phyloP scores from a whole-genome alignment of 2,888 invertebrate species.

The Argyresthia goedartella region DNA sequence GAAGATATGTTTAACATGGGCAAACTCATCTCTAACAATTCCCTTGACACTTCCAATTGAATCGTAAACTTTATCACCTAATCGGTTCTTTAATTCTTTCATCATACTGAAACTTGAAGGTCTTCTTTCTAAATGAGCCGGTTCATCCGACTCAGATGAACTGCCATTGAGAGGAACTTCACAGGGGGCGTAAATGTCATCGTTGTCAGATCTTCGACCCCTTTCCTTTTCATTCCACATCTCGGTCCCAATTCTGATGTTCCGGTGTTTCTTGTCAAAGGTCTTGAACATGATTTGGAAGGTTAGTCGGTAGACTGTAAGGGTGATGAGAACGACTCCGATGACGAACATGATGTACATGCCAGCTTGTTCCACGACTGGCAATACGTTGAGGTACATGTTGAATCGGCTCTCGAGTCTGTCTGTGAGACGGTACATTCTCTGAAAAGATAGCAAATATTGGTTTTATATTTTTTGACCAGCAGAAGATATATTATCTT shows the following conservation, averaged over 20 bases:
- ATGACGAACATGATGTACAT: conserved; percentile 70
- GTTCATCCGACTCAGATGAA: conserved; percentile 31
- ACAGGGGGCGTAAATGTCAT: conserved; percentile 45
- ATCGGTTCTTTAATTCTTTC: conserved; percentile 34
- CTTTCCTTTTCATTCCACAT: conserved; percentile 27
- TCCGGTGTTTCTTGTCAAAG: conserved; percentile 27
- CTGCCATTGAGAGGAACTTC: conserved; percentile 45
- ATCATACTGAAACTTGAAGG: conserved; percentile 28
- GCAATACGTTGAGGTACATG: conserved; percentile 80
- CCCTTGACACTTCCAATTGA: conserved; percentile 42
- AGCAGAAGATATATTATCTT: neutral
- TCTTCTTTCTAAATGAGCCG: conserved; percentile 20
- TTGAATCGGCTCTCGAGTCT: conserved; percentile 74
- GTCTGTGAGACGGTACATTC: conserved; percentile 77
- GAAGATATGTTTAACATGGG: conserved; percentile 34
- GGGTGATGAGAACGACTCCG: conserved; percentile 58
- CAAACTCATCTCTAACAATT: conserved; percentile 29
- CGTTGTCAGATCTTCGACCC: conserved; percentile 14
- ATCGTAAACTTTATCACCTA: conserved; percentile 46
- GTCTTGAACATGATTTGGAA: conserved; percentile 56
- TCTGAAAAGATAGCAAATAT: conserved; percentile 63
- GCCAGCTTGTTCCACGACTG: conserved; percentile 68
- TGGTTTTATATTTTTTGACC: neutral
- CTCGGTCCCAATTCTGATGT: conserved; percentile 25
- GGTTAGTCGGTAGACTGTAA: conserved; percentile 54